Base-by-base conservation (phyloP, 1,140 invertebrate species). In the Temnothorax nylanderi region DNA sequence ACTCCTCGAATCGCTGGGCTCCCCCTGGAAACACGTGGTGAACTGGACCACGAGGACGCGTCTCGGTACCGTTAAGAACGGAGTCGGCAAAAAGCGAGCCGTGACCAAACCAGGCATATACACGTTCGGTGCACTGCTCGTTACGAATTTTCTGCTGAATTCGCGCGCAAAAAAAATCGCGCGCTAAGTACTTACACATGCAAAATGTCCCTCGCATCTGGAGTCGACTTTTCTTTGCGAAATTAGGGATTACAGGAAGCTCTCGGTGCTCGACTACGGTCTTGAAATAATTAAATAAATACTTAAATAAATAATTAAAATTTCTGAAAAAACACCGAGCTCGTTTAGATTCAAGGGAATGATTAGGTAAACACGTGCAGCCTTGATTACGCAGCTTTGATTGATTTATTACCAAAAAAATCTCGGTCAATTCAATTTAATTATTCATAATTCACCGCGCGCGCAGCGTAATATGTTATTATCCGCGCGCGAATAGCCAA, bases 1-100 rank as follows among this genome's bases (percentile, higher is more conserved):
- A 75, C 54, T 80, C 76, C 82, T 76, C 81, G 78, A 87, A 91
- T 86, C 87, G 69, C 54, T 26, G 16, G 87, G 32, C 32, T 80
- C 37, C 77, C 76, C 58, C 21, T 82, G 54, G 72, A 88, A 90
- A 89, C 90, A 89, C 88, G 87, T 88, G 92, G 90, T 78, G 76
- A 93, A 93, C 90, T 93, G 93, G 93, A 93, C 91, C 92, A 93
- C 84, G 89, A 92, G 90, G 88, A 85, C 88, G 85, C 64, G 84
- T 67, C 26, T 26, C 62, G 41, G 71, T 92, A 91, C 93, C 93
- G 93, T 93, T 94, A 93, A 71, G 69, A 69, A 67, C 34, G 84
- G 44, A 89, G 71, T 62, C 49, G 49, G 89, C 87, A 91, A 93
- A 93, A 92, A 92, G 75, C 58, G 72, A 84, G 44, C 67, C 78